Evolutionary conservation across 1,140 invertebrate genomes (phyloP).

Genomic region (Neuroterus valhalla): DNA sequence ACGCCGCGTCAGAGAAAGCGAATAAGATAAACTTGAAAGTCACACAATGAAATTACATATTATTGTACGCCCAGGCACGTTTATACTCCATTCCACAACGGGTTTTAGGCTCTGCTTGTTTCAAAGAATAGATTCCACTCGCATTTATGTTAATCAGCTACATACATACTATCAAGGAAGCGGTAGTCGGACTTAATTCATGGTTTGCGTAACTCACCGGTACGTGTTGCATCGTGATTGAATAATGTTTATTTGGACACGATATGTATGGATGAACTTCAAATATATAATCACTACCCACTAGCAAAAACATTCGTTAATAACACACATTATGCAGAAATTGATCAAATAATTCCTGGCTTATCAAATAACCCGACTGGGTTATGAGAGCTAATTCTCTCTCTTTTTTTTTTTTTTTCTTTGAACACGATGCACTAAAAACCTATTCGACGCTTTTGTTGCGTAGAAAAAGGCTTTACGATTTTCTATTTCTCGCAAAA

Average conservation of each 20-base stretch:
- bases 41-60: slow-evolving; percentile 19
- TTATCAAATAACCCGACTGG: too few relatives aligned
- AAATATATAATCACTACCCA: not conserved
- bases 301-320: slow-evolving; percentile 2
- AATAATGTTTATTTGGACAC: not conserved
- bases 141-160: slow-evolving; percentile 22
- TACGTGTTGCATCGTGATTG: slow-evolving; percentile 21
- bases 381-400: too few relatives aligned
- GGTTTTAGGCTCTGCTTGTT: slow-evolving; percentile 27
- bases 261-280: not conserved
- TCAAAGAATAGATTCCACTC: slow-evolving; percentile 33
- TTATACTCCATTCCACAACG: slow-evolving; percentile 13
- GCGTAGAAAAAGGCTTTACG: too few relatives aligned
- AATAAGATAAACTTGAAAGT: slow-evolving; percentile 27
- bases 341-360: too few relatives aligned
- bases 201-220: slow-evolving; percentile 14
- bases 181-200: slow-evolving; percentile 17
- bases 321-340: not conserved
- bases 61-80: not conserved
- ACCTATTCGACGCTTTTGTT: too few relatives aligned
- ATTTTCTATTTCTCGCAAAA: too few relatives aligned
- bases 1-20: slow-evolving; percentile 13
- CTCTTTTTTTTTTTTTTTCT: too few relatives aligned
- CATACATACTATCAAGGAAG: slow-evolving; percentile 20
- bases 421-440: too few relatives aligned